Conservation (phyloP, 2,797 vertebrate genomes). For the Falco concolor region DNA sequence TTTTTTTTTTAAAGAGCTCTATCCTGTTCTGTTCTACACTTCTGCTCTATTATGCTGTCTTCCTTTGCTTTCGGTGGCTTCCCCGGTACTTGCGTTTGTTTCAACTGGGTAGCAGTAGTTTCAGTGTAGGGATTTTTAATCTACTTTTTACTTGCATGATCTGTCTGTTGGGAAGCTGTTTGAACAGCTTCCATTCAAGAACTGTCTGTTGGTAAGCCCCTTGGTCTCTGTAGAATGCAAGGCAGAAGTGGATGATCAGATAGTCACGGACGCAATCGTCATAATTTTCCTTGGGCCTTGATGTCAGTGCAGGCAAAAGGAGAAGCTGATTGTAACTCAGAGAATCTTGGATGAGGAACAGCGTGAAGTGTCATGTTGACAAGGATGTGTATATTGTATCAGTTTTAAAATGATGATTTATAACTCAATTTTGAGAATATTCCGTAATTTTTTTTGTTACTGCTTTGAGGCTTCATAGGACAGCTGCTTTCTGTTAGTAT, state of each 20-base stretch:
- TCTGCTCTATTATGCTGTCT: background rate
- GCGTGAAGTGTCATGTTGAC: background rate
- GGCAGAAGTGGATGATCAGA: background rate
- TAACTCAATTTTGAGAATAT: background rate
- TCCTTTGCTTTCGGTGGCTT: background rate
- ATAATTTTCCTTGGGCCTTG: background rate
- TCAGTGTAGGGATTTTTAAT: background rate
- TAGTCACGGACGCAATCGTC: background rate
- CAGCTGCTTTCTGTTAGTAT: background rate
- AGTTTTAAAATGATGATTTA: background rate
- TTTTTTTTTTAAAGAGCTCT: background rate
- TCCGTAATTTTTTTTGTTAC: background rate
- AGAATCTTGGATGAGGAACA: background rate
- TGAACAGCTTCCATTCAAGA: background rate
- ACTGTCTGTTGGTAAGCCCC: rapidly evolving
- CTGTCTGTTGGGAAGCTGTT: background rate
- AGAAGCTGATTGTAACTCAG: background rate
- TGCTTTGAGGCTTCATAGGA: background rate
- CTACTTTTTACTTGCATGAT: background rate
- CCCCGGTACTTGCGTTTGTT: background rate
- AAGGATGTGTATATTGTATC: background rate
- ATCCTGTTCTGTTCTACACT: background rate
- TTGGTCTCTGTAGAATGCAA: background rate
- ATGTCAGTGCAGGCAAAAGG: background rate
- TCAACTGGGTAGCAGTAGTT: background rate